Conservation (phyloP, 2,888 invertebrate genomes). For the Deladenus siricidicola region DNA sequence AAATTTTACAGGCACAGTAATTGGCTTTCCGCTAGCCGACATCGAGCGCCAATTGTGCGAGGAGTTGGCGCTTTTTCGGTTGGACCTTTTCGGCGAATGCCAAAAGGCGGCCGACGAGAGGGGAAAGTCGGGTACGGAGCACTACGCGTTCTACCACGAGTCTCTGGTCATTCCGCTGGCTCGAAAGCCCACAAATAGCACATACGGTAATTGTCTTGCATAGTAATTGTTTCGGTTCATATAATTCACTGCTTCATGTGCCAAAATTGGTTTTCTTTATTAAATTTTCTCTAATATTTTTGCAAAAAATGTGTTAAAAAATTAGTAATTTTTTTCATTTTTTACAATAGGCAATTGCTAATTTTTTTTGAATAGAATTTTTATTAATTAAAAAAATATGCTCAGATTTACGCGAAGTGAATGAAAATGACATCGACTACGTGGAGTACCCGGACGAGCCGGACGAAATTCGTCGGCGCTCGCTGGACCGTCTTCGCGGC, state of each 20-base stretch:
- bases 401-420: conserved; percentile 15
- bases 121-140: conserved; percentile 31
- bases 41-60: conserved; percentile 37
- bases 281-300: no score
- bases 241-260: no score
- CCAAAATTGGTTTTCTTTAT: no score
- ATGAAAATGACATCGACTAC: conserved; percentile 24
- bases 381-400: no score
- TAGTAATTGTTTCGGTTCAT: no score
- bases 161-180: conserved; percentile 15
- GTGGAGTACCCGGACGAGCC: conserved; percentile 18
- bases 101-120: conserved; percentile 20
- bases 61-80: conserved; percentile 35
- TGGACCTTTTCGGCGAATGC: conserved; percentile 29
- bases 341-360: no score
- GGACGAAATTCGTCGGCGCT: conserved; percentile 19
- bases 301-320: no score
- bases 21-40: conserved; percentile 36
- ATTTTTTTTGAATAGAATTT: no score
- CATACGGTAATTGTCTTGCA: not conserved
- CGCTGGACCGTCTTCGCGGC: conserved; percentile 22
- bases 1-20: conserved; percentile 24
- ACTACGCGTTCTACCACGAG: conserved; percentile 51
- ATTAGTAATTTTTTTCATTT: no score
- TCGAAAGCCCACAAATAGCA: not conserved